Percentiles rank a stretch among this genome's conserved stretches.
Evolutionary conservation across 2,888 invertebrate genomes (phyloP).

Genomic region (Pilophorus perplexus): DNA sequence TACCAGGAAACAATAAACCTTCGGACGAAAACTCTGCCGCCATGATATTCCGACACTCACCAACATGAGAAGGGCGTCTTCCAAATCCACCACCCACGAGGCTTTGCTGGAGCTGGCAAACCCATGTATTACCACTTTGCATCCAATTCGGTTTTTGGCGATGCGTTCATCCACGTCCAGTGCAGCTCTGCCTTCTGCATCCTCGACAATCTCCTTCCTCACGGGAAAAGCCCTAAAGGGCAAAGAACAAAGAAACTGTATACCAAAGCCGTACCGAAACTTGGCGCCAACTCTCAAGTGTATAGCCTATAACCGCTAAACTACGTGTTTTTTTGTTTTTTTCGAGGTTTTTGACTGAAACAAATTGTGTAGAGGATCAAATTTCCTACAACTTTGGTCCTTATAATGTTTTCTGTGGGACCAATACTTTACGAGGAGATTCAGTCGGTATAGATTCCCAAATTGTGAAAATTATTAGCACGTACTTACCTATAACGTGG

Average conservation of each 20-base stretch:
- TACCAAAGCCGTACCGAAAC: no score
- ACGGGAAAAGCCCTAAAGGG: background rate
- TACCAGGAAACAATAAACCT: background rate
- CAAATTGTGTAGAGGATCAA: no score
- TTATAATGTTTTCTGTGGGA: no score
- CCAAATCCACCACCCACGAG: conserved; percentile 9
- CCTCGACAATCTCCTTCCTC: background rate
- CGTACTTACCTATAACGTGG: no score
- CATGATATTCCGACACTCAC: conserved; percentile 7
- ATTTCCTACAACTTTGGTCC: no score
- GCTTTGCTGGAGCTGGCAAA: background rate
- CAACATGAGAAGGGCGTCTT: background rate
- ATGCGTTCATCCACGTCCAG: background rate
- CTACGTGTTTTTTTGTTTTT: no score
- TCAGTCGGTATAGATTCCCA: no score
- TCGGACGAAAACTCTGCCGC: background rate
- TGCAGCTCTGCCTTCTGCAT: background rate
- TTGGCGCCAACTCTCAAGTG: no score
- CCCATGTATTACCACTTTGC: conserved; percentile 24
- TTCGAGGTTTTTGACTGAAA: no score
- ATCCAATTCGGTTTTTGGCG: background rate
- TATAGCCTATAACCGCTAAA: no score
- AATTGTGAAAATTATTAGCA: no score
- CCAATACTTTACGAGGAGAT: no score
- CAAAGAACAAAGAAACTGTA: background rate